These are phyloP conservation scores for Ethmia dodecea DNA, from an alignment of 2,888 invertebrate species.

Conservation along the genomic window DNA sequence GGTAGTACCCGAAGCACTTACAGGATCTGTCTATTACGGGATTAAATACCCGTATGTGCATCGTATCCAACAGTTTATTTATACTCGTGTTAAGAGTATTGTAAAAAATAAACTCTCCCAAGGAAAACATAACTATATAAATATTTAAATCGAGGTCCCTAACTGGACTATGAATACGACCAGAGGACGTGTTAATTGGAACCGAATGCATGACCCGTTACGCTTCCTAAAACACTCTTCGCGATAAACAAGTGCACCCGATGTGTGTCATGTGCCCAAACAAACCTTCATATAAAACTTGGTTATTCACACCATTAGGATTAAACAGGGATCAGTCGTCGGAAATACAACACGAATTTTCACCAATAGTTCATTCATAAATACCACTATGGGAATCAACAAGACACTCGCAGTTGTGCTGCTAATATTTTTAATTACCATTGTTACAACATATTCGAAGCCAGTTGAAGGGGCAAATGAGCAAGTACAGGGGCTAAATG, in stretches of 20 bases:
- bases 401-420: too few species aligned
- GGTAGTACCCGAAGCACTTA: too few species aligned
- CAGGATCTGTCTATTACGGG: too few species aligned
- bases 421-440: background rate
- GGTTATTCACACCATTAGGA: slow-evolving; percentile 21
- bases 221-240: slow-evolving; percentile 53
- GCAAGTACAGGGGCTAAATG: background rate
- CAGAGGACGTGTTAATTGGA: slow-evolving; percentile 60
- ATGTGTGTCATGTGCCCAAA: slow-evolving; percentile 61
- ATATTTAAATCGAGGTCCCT: too few species aligned
- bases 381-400: too few species aligned
- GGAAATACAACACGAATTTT: too few species aligned
- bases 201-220: slow-evolving; percentile 63
- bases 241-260: slow-evolving; percentile 60
- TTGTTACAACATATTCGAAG: slow-evolving; percentile 30
- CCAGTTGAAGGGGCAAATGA: slow-evolving; percentile 18
- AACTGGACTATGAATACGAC: slow-evolving; percentile 51
- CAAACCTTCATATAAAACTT: slow-evolving; percentile 53
- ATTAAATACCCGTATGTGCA: too few species aligned
- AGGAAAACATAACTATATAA: too few species aligned
- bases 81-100: too few species aligned
- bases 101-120: too few species aligned
- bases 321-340: slow-evolving; percentile 45
- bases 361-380: background rate
- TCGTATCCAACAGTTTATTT: too few species aligned